Conservation (phyloP, 2,888 invertebrate species). For the Cerceris rybyensis region DNA sequence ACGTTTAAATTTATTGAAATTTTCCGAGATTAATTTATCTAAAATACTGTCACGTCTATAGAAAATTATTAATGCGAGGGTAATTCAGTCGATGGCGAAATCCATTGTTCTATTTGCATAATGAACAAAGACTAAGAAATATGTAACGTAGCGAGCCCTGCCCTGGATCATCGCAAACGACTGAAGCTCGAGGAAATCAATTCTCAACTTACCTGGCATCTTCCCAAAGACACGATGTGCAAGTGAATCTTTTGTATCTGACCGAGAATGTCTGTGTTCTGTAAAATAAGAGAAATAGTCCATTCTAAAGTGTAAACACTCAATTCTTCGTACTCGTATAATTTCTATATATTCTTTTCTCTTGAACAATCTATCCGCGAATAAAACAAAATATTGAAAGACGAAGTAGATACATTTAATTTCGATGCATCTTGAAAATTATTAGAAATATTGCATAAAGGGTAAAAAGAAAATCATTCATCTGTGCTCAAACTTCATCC, state of each 20-base stretch:
- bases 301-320: neutral
- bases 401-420: too few species aligned
- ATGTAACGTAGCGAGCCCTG: slow-evolving; percentile 31
- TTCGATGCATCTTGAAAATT: too few species aligned
- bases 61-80: too few species aligned
- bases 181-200: slow-evolving; percentile 50
- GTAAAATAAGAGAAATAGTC: slow-evolving; percentile 63
- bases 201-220: slow-evolving; percentile 83
- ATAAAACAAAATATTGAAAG: too few species aligned
- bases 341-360: too few species aligned
- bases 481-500: too few species aligned
- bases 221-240: slow-evolving; percentile 84
- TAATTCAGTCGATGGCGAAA: too few species aligned
- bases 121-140: slow-evolving; percentile 28
- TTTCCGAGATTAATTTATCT: neutral
- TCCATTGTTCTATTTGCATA: slow-evolving; percentile 13
- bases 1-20: neutral
- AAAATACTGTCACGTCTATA: too few species aligned
- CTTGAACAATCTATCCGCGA: too few species aligned
- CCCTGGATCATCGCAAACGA: slow-evolving; percentile 49
- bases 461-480: too few species aligned
- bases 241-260: slow-evolving; percentile 85
- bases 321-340: too few species aligned
- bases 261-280: slow-evolving; percentile 83
- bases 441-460: too few species aligned